Evolutionary conservation across 2,888 invertebrate genomes (phyloP).

Genomic region (Himalopsyche anomala): DNA sequence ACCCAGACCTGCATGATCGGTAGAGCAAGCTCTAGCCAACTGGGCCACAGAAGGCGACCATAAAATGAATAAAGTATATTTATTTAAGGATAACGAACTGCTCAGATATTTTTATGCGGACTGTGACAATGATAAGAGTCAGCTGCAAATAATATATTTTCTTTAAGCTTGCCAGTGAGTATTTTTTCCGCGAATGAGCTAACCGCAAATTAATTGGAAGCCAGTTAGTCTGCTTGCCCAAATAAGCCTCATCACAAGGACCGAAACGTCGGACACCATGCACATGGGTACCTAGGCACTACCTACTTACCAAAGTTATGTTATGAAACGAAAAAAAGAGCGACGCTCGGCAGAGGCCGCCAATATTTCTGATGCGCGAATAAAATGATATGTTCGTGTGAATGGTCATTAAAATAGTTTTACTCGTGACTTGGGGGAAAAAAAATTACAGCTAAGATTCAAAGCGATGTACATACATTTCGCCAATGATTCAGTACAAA

Average conservation of each 20-base stretch:
- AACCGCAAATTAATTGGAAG: conserved; percentile 21
- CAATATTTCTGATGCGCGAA: conserved; percentile 7
- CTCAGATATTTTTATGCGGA: too few relatives aligned
- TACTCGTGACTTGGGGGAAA: too few relatives aligned
- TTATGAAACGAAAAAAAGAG: conserved; percentile 18
- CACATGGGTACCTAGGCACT: not conserved
- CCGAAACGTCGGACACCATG: not conserved
- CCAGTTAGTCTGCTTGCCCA: conserved; percentile 23
- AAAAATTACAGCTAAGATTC: too few relatives aligned
- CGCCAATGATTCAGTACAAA: too few relatives aligned
- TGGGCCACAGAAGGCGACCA: too few relatives aligned
- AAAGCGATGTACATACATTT: too few relatives aligned
- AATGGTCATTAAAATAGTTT: conserved; percentile 17
- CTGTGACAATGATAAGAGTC: not conserved
- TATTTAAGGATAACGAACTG: too few relatives aligned
- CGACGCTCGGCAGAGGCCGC: not conserved
- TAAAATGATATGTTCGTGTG: conserved; percentile 2
- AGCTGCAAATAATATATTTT: not conserved
- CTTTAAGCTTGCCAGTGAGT: too few relatives aligned
- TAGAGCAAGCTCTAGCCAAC: too few relatives aligned
- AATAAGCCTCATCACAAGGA: conserved; percentile 19
- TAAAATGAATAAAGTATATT: too few relatives aligned
- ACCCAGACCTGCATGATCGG: too few relatives aligned
- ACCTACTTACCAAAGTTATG: not conserved
- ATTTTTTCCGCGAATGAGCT: not conserved